Conservation (phyloP, 2,113 vertebrate genomes). For the Sorex fumeus region DNA sequence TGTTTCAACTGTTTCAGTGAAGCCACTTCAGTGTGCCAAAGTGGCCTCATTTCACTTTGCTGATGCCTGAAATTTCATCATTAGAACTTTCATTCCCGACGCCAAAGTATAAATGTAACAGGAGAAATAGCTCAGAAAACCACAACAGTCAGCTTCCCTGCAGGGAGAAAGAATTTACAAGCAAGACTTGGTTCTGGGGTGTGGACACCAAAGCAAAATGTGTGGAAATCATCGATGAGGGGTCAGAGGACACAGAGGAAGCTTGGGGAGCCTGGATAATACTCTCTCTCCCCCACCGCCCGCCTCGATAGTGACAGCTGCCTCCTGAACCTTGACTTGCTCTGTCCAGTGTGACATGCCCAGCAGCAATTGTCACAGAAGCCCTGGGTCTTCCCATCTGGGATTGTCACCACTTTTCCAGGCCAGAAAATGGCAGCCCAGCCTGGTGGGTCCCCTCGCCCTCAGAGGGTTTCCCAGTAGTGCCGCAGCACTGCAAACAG, state of each 20-base stretch:
- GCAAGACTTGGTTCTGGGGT: no score
- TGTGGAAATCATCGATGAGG: not conserved
- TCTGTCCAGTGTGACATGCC: no score
- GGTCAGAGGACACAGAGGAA: not conserved
- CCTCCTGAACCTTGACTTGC: not conserved
- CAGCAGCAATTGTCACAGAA: not conserved
- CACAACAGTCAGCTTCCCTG: not conserved
- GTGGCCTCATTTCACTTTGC: not conserved
- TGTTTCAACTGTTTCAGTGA: not conserved
- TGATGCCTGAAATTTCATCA: not conserved
- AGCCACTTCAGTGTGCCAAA: not conserved
- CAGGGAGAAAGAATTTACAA: not conserved
- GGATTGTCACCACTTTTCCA: not conserved
- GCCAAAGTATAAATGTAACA: not conserved
- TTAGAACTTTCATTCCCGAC: not conserved
- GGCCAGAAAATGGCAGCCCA: not conserved
- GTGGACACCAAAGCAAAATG: not conserved
- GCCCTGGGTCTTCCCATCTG: not conserved
- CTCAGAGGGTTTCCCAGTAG: rapidly evolving
- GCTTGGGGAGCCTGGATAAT: not conserved
- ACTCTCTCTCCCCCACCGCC: not conserved
- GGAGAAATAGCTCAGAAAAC: not conserved
- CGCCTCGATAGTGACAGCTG: not conserved
- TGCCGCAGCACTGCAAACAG: not conserved
- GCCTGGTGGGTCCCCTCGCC: not conserved